These are phyloP conservation scores for Myiotriccus ornatus DNA, from an alignment of 2,797 vertebrate species.

Conservation along the genomic window DNA sequence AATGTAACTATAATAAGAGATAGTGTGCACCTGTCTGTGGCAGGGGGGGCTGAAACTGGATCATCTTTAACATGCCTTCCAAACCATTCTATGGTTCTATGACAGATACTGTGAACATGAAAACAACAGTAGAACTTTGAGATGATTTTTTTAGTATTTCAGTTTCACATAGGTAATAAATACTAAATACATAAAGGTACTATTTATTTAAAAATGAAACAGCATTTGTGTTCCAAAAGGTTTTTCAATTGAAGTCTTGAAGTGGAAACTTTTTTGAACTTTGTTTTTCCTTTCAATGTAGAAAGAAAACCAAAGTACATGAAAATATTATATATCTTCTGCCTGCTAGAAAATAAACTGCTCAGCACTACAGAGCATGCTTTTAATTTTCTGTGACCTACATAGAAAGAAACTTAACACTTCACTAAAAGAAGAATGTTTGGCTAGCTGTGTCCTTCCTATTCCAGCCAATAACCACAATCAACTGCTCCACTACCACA, in stretches of 20 bases:
- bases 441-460: not conserved
- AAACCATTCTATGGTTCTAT: not conserved
- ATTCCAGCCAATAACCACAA: not conserved
- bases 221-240: not conserved
- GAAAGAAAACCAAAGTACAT: not conserved
- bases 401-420: not conserved
- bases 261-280: not conserved
- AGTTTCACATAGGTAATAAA: not conserved
- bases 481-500: accelerated
- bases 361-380: not conserved
- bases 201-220: not conserved
- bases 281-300: not conserved
- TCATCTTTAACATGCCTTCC: not conserved
- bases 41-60: not conserved
- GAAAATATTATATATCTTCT: not conserved
- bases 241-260: not conserved
- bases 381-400: not conserved
- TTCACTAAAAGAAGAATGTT: not conserved
- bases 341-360: not conserved
- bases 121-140: not conserved
- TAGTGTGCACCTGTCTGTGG: accelerated
- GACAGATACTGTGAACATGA: not conserved
- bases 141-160: not conserved
- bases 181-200: not conserved
- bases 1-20: not conserved